Evolutionary conservation across 2,888 invertebrate species (phyloP), one percentile per base, ranked within the genome.

Genomic region (Tridacna gigas): DNA sequence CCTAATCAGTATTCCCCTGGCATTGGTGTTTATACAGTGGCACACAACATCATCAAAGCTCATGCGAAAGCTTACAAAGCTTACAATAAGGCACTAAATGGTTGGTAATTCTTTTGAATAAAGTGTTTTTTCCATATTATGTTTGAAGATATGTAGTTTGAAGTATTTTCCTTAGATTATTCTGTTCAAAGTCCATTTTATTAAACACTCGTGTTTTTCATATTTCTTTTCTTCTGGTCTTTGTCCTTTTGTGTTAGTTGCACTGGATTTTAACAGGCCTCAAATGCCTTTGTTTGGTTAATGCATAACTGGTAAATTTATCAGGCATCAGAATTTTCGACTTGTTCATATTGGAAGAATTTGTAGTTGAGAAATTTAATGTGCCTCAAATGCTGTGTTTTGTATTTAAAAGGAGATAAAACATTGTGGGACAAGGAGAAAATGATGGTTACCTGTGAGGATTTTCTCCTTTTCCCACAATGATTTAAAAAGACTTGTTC

Each of bases 1-100:
- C 93, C 93, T 0, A 89, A 90, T 25, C 83, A 88, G 45, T 84
- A 86, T 22, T 90, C 90, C 12, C 89, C 90, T 0, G 91, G 89
- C 1, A 81, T 78, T 11, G 89, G 90, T 56, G 84, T 97, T 77
- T 97, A 97, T 93, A 92, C 96, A 74, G 97, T 96, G 80, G 95
- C 95, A 5, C 96, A 97, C 91, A 96, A 96, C 90, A 94, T 96
- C 77, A 93, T 97, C 37, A 94, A 96, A 82, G 96, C 96, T 0
- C 97, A 97, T 93, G 96, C 96, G 0, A 95, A 95, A 77, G 96
- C 96, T 0, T 97, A 96, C 91, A 95, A 96, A 74, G 92, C 96
- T 51, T 71, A 71, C 51, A 71, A 71, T 20, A 12, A 51, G 4
- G 25, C 71, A 71, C 26, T 22, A 15, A 26, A 51, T 51, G 71